phyloP scores from a whole-genome alignment of 2,797 vertebrate species.

The Xiphophorus birchmanni region DNA sequence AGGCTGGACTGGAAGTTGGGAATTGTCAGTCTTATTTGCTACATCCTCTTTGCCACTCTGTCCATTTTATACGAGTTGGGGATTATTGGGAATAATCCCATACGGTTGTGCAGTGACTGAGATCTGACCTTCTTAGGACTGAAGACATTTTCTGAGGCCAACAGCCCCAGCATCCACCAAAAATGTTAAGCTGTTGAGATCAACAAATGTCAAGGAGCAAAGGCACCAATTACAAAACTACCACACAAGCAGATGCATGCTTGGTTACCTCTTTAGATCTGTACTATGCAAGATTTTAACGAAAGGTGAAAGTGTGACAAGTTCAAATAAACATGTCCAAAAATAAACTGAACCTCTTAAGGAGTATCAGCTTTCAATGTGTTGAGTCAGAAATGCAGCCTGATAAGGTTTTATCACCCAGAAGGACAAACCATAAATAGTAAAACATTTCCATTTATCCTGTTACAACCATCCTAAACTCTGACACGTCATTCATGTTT shows the following conservation, averaged over 20 bases:
- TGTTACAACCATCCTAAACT: neutral
- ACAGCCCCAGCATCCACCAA: constrained; percentile 16
- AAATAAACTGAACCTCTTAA: neutral
- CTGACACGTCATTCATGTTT: neutral
- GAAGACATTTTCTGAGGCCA: constrained; percentile 27
- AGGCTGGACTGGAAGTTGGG: constrained; percentile 94
- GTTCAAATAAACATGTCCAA: constrained; percentile 1
- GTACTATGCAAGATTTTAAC: constrained; percentile 3
- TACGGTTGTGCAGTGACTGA: constrained; percentile 85
- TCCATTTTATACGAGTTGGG: constrained; percentile 95
- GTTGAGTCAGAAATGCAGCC: constrained; percentile 15
- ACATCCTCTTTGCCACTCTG: constrained; percentile 87
- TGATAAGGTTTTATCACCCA: constrained; percentile 58
- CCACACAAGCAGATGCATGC: neutral
- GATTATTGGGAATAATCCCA: constrained; percentile 91
- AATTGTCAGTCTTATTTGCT: constrained; percentile 85
- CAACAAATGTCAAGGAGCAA: constrained; percentile 13
- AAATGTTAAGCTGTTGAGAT: constrained; percentile 30
- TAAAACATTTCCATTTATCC: constrained; percentile 7
- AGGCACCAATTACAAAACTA: neutral
- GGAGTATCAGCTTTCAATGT: neutral
- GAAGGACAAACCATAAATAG: constrained; percentile 14
- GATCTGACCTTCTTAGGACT: constrained; percentile 23
- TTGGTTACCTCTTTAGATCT: constrained; percentile 41
- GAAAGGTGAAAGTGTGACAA: constrained; percentile 23